phyloP scores from a whole-genome alignment of 2,113 vertebrate species.

The Microcebus lehilahytsara region DNA sequence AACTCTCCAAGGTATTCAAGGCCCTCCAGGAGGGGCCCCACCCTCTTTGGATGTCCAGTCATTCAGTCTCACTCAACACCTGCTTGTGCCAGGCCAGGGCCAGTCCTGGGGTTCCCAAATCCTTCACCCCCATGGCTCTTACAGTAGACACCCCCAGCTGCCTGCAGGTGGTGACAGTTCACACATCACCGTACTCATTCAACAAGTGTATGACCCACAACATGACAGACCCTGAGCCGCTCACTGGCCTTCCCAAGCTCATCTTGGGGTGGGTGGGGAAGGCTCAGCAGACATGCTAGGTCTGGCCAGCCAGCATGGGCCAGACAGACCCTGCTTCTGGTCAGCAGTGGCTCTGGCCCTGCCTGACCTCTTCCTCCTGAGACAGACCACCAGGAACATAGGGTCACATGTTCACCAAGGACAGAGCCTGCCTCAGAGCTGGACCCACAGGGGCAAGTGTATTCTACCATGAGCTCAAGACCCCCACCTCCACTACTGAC shows the following conservation, averaged over 20 bases:
- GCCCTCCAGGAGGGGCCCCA: background rate
- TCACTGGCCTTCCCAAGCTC: background rate
- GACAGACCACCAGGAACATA: background rate
- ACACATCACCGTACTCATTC: background rate
- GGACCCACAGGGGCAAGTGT: background rate
- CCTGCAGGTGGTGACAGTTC: background rate
- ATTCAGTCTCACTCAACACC: background rate
- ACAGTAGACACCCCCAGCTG: background rate
- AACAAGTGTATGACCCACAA: background rate
- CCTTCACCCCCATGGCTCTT: background rate
- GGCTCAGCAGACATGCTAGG: background rate
- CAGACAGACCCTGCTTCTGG: background rate
- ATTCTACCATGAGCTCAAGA: background rate
- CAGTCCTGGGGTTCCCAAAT: background rate
- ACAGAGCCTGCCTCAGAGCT: background rate
- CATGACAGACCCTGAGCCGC: too few relatives aligned
- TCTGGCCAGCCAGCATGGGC: background rate
- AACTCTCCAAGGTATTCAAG: background rate
- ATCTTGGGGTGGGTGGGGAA: background rate
- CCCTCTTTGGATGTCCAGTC: background rate
- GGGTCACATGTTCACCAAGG: background rate
- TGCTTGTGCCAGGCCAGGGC: background rate
- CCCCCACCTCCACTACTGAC: background rate
- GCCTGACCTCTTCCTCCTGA: background rate
- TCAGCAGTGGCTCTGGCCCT: background rate